phyloP scores from a whole-genome alignment of 2,113 vertebrate genomes.

The Campylomormyrus numenius region DNA sequence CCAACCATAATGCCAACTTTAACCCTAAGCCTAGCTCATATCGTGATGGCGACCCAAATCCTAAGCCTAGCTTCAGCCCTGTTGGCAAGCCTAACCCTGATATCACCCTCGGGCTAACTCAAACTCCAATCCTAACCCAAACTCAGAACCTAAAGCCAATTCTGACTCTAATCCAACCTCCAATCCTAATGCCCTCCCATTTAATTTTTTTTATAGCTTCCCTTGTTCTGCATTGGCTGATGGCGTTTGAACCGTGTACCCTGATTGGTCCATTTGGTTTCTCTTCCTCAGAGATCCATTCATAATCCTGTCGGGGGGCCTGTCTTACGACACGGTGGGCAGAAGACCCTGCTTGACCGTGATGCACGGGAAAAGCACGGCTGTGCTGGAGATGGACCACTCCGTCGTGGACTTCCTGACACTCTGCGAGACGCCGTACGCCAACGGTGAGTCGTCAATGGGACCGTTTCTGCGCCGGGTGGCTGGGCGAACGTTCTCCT shows the following conservation, averaged over 20 bases:
- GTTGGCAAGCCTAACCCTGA: not conserved
- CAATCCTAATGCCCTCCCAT: not conserved
- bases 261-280: not conserved
- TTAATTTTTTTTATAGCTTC: not conserved
- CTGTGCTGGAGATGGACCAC: conserved; percentile 97
- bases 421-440: conserved; percentile 94
- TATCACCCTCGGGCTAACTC: not conserved
- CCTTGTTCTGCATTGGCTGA: not conserved
- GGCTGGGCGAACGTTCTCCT: not conserved
- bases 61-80: not conserved
- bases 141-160: not conserved
- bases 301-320: conserved; percentile 90
- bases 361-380: conserved; percentile 95
- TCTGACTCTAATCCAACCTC: not conserved
- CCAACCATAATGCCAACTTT: not conserved
- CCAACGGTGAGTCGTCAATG: conserved; percentile 70
- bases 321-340: conserved; percentile 93
- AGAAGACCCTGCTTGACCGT: conserved; percentile 94
- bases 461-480: not conserved
- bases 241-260: not conserved
- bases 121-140: not conserved
- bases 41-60: not conserved
- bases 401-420: conserved; percentile 95
- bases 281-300: conserved; percentile 75
- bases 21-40: not conserved